Base-by-base conservation (phyloP, 1,140 invertebrate species). In the Protaetia brevitarsis region DNA sequence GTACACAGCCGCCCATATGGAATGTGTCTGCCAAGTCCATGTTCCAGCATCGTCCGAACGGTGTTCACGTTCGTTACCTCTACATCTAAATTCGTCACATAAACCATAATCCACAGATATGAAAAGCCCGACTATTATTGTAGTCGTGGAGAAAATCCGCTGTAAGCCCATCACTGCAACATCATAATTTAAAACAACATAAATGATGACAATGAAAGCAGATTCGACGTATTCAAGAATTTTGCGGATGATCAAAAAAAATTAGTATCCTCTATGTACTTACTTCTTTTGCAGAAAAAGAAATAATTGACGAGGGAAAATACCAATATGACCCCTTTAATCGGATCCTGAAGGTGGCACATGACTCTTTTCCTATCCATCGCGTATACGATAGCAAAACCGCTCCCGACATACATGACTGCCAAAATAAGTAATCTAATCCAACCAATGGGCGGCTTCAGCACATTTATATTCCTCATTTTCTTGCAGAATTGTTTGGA, bases 71-170 rank as follows among this genome's bases (percentile, higher is more conserved):
- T 77, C 77, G 73, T 79, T 78, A 56, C 85, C 85, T 58, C 84
- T 78, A 69, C 85, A 87, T 31, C 83, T 79, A 74, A 86, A 85
- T 71, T 86, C 82, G 72, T 87, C 84, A 68, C 85, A 86, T 16
- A 87, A 75, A 27, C 83, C 84, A 69, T 86, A 87, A 73, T 86
- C 84, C 7, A 86, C 84, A 68, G 83, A 82, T 65, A 87, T 83
- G 73, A 87, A 87, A 5, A 86, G 71, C 21, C 84, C 84, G 21
- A 84, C 82, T 61, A 85, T 82, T 66, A 85, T 82, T 1, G 83
- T 84, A 6, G 84, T 84, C 27, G 81, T 81, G 5, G 83, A 83
- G 68, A 85, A 86, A 65, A 86, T 83, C 67, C 83, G 78, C 61
- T 83, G 83, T 27, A 86, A 73, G 31, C 83, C 83, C 81, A 86